Base-by-base conservation (phyloP, 1,140 invertebrate genomes). In the Drosophila ercepeae region DNA sequence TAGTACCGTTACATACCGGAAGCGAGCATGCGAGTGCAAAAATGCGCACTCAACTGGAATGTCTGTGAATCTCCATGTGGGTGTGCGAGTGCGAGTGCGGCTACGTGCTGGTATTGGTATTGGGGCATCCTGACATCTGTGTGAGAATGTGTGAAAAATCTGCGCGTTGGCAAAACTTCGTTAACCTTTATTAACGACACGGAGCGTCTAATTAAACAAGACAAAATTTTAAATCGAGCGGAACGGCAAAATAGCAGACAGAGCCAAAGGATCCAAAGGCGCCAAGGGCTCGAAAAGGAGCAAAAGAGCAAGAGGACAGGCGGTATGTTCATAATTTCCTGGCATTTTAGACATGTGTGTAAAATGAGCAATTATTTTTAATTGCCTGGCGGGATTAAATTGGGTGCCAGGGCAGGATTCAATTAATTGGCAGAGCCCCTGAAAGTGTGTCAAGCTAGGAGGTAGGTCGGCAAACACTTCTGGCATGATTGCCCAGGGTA, bases 181-280 rank as follows among this genome's bases (percentile, higher is more conserved):
- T 82, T 82, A 88, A 88, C 82, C 82, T 88, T 88, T 88, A 88
- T 88, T 88, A 88, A 82, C 82, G 78, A 63, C 73, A 49, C 65
- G 25, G n/a, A 36, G 55, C 68, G 68, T 88, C 74, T 88, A 88
- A 88, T 88, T 88, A 88, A 88, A 88, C 57, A 63, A 58, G 77
- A 82, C 72, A 79, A 83, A 49, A 60, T 52, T 72, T 34, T 46
- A 59, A 69, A 69, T 69, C 64, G 52, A 69, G 65, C 42, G 51
- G 16, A 70, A 70, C 27, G 11, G 9, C 29, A 32, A 3, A 32
- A 32, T 32, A 32, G 29, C 29, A 32, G 8, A 29, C 7, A 29
- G 18, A 19, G 34, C 8, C 25, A 11, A 13, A n/a, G 3, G 21
- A 21, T 21, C 16, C 19, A 18, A 1, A 27, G 6, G 25, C 7